phyloP scores from a whole-genome alignment of 2,797 vertebrate genomes.

The Moxostoma hubbsi region DNA sequence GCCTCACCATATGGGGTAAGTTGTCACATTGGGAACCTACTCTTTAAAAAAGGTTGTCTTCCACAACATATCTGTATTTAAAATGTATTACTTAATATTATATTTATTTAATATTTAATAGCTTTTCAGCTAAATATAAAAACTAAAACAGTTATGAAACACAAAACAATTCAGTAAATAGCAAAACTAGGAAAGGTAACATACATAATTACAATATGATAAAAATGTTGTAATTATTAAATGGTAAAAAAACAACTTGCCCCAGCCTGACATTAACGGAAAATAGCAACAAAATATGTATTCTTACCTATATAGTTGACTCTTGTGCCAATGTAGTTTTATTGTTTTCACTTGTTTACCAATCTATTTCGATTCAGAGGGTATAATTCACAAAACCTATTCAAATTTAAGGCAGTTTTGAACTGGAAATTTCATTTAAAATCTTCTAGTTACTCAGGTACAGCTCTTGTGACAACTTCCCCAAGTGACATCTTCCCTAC shows the following conservation, averaged over 20 bases:
- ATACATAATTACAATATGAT: neutral
- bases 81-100: neutral
- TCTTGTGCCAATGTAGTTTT: neutral
- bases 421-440: neutral
- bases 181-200: neutral
- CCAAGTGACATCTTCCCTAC: neutral
- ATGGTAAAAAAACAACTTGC: no score
- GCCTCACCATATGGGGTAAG: neutral
- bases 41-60: neutral
- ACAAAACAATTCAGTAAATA: neutral
- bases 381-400: neutral
- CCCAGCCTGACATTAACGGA: no score
- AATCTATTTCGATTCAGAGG: neutral
- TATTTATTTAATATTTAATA: neutral
- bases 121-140: no score
- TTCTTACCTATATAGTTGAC: neutral
- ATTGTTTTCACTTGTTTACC: neutral
- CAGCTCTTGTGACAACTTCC: neutral
- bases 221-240: no score
- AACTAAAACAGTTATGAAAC: no score
- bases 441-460: neutral
- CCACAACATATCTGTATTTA: neutral
- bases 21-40: neutral
- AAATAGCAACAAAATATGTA: neutral
- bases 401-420: neutral